Conservation (phyloP, 2,113 vertebrate genomes). For the Halichoeres trimaculatus region DNA sequence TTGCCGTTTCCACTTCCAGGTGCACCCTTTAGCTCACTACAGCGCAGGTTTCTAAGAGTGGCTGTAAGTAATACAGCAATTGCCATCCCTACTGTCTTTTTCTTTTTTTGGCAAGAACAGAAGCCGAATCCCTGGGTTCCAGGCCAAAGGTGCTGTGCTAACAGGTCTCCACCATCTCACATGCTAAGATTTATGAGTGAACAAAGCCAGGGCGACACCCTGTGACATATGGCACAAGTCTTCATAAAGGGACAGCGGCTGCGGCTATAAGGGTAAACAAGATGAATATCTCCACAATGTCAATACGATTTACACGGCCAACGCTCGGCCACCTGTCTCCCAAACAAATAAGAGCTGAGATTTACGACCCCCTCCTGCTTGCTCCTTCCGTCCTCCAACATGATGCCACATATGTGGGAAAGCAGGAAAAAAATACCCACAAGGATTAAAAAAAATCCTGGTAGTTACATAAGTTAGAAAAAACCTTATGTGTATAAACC, state of each 20-base stretch:
- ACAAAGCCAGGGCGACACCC: constrained; percentile 78
- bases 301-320: constrained; percentile 81
- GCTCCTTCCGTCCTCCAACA: constrained; percentile 72
- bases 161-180: constrained; percentile 75
- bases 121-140: constrained; percentile 53
- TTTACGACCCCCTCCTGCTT: constrained; percentile 76
- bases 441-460: constrained; percentile 22
- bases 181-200: constrained; percentile 76
- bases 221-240: constrained; percentile 81
- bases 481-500: constrained; percentile 45
- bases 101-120: constrained; percentile 48
- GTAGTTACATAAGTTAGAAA: constrained; percentile 65
- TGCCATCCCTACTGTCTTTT: constrained; percentile 44
- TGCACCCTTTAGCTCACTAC: constrained; percentile 41
- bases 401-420: constrained; percentile 73
- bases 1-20: constrained; percentile 45
- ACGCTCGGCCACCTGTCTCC: constrained; percentile 83
- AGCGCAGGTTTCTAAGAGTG: constrained; percentile 52
- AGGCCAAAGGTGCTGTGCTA: constrained; percentile 70
- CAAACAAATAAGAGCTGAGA: constrained; percentile 80
- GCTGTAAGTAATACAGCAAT: constrained; percentile 54
- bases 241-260: constrained; percentile 80
- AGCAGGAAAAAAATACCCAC: constrained; percentile 29
- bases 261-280: constrained; percentile 80
- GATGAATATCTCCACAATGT: constrained; percentile 80